A percentile compares a stretch with the other conserved stretches of the same genome.
Evolutionary conservation across 1,140 invertebrate species (phyloP).

Genomic region (Dysdera silvatica): DNA sequence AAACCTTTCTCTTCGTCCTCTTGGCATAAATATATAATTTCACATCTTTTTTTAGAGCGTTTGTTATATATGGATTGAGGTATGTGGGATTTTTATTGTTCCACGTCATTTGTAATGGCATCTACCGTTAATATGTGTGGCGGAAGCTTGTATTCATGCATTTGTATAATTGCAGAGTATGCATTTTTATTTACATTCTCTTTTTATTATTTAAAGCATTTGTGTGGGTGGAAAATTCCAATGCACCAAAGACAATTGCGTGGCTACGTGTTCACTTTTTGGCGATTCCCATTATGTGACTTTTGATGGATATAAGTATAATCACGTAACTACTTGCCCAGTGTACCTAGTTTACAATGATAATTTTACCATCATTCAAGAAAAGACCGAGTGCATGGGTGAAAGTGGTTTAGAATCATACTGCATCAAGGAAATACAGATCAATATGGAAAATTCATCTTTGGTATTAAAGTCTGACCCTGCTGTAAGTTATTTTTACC

Average conservation of each 20-base stretch:
- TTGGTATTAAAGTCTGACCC: slow-evolving; percentile 65
- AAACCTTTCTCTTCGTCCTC: too few relatives aligned
- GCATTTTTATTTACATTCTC: too few relatives aligned
- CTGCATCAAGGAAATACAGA: slow-evolving; percentile 69
- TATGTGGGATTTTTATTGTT: too few relatives aligned
- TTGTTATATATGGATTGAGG: too few relatives aligned
- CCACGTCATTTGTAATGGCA: too few relatives aligned
- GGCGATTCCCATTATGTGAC: slow-evolving; percentile 86
- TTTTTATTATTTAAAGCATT: slow-evolving; percentile 45
- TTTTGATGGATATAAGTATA: slow-evolving; percentile 72
- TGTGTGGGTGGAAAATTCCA: slow-evolving; percentile 66
- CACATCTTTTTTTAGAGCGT: too few relatives aligned
- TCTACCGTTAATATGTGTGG: too few relatives aligned
- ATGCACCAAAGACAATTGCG: slow-evolving; percentile 65
- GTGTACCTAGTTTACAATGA: slow-evolving; percentile 56
- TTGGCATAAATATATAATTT: too few relatives aligned
- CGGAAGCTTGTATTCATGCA: too few relatives aligned
- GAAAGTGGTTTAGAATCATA: too few relatives aligned
- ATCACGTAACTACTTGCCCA: slow-evolving; percentile 81
- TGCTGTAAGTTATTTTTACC: slow-evolving; percentile 46
- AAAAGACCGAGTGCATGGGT: slow-evolving; percentile 59
- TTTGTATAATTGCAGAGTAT: too few relatives aligned
- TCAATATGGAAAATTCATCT: slow-evolving; percentile 47
- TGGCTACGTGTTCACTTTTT: slow-evolving; percentile 64
- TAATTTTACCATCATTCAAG: slow-evolving; percentile 64